These are phyloP conservation scores for Melolontha melolontha DNA, from an alignment of 2,888 invertebrate species.

Conservation along the genomic window DNA sequence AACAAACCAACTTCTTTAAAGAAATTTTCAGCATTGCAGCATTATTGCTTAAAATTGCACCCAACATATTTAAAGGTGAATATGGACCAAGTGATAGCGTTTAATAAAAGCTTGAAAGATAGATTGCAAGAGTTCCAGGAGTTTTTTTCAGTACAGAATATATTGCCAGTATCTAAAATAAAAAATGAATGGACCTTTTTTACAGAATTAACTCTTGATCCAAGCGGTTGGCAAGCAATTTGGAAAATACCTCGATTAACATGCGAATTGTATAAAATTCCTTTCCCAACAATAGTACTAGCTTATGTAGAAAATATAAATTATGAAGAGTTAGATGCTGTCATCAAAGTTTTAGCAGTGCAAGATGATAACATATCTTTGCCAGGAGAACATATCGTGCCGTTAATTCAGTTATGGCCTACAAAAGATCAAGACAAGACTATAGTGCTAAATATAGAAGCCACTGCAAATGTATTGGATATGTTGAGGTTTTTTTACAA, in stretches of 20 bases:
- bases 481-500: slow-evolving; percentile 75
- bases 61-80: not conserved
- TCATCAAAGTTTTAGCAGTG: slow-evolving; percentile 73
- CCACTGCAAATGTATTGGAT: slow-evolving; percentile 75
- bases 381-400: slow-evolving; percentile 72
- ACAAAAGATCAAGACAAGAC: slow-evolving; percentile 72
- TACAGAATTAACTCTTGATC: slow-evolving; percentile 72
- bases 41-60: not conserved
- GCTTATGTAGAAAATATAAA: slow-evolving; percentile 71
- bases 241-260: slow-evolving; percentile 77
- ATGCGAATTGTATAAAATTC: slow-evolving; percentile 74
- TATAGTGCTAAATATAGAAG: slow-evolving; percentile 69
- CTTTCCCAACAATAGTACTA: slow-evolving; percentile 75
- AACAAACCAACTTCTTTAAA: not conserved
- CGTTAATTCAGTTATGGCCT: slow-evolving; percentile 74
- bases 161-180: slow-evolving; percentile 67
- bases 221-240: slow-evolving; percentile 76
- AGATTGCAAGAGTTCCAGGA: slow-evolving; percentile 69
- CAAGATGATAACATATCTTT: slow-evolving; percentile 71
- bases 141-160: slow-evolving; percentile 65
- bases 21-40: not conserved
- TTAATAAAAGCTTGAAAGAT: slow-evolving; percentile 70
- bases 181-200: slow-evolving; percentile 69
- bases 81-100: slow-evolving; percentile 72
- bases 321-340: slow-evolving; percentile 69